Conservation (phyloP, 2,797 vertebrate species). For the Rhadinocentrus ornatus region DNA sequence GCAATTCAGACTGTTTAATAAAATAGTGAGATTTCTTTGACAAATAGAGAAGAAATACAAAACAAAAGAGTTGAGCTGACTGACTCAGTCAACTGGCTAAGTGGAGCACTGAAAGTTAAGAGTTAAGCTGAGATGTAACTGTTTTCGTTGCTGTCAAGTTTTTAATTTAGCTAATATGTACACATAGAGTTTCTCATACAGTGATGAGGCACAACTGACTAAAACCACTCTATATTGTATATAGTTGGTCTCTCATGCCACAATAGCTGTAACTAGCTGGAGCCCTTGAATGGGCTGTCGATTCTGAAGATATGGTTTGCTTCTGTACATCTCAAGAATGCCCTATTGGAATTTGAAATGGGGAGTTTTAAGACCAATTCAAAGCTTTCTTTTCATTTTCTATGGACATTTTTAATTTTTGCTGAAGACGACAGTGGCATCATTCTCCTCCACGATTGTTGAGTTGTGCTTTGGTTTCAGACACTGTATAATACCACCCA, state of each 20-base stretch:
- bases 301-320: neutral
- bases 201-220: neutral
- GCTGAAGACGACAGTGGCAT: neutral
- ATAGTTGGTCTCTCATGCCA: neutral
- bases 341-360: neutral
- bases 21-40: neutral
- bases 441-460: neutral
- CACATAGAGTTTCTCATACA: neutral
- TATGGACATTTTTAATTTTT: neutral
- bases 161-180: neutral
- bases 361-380: neutral
- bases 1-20: neutral
- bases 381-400: neutral
- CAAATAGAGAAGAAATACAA: neutral
- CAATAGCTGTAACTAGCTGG: too few species aligned
- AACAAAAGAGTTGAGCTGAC: neutral
- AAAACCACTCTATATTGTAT: neutral
- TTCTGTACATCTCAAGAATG: neutral
- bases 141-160: neutral
- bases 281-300: neutral
- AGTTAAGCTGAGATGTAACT: neutral
- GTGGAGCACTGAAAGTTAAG: neutral
- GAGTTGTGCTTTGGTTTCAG: neutral
- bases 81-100: too few species aligned
- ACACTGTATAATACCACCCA: neutral